Evolutionary conservation across 2,113 vertebrate genomes (phyloP).

Genomic region (Otocyon megalotis): DNA sequence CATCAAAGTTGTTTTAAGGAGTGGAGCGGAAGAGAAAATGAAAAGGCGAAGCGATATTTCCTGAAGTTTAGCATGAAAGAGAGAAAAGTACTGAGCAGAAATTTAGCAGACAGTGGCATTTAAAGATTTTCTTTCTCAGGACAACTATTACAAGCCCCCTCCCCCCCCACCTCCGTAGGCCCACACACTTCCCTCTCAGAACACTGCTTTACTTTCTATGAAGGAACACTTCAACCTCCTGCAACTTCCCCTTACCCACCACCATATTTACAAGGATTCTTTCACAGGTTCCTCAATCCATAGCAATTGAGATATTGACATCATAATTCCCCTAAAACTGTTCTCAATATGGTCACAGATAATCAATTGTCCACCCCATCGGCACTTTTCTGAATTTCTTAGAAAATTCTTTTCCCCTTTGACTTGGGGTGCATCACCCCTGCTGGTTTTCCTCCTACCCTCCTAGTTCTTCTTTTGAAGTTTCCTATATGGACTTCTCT

Average conservation of each 20-base stretch:
- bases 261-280: neutral
- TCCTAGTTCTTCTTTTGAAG: slow-evolving; percentile 11
- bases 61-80: neutral
- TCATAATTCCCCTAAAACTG: neutral
- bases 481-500: neutral
- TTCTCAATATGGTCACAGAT: neutral
- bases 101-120: slow-evolving; percentile 32
- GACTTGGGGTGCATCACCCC: neutral
- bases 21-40: neutral
- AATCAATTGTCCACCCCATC: neutral
- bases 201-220: neutral
- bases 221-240: slow-evolving; percentile 5
- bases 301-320: neutral
- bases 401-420: neutral
- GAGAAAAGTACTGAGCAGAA: slow-evolving; percentile 43
- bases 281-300: neutral
- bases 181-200: neutral
- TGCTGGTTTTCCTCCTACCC: neutral
- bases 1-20: neutral
- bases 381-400: neutral
- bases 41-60: slow-evolving; percentile 26
- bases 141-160: neutral
- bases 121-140: slow-evolving; percentile 62
- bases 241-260: neutral
- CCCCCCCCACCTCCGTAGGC: neutral